Evolutionary conservation across 2,113 vertebrate genomes (phyloP).

Genomic region (Centrocercus urophasianus): DNA sequence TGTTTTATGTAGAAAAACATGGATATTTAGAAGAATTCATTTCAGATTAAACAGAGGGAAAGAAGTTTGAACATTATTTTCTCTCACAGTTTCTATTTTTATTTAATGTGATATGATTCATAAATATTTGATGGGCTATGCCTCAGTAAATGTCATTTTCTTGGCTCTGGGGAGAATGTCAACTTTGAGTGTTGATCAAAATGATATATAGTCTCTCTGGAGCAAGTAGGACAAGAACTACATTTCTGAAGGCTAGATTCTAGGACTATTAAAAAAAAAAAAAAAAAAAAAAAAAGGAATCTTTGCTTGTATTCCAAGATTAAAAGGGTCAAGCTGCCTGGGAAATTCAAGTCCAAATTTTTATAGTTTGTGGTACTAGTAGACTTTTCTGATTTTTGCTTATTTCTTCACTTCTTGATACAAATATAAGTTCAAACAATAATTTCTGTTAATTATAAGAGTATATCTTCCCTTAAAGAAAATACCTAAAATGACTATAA

Average conservation of each 20-base stretch:
- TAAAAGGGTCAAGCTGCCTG: not conserved
- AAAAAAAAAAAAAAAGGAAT: not conserved
- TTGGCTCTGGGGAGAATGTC: not conserved
- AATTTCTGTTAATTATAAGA: not conserved
- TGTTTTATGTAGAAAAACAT: not conserved
- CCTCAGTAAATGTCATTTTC: conserved; percentile 29
- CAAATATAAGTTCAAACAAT: not conserved
- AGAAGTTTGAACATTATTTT: conserved; percentile 6
- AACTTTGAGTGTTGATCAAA: not conserved
- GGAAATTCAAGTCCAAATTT: not conserved
- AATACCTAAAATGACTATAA: not conserved
- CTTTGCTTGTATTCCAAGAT: not conserved
- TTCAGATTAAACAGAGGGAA: not conserved
- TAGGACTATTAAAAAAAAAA: not conserved
- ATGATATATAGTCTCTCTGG: not conserved
- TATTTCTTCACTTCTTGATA: not conserved
- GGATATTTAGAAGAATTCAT: not conserved
- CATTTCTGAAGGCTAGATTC: not conserved
- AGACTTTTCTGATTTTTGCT: not conserved
- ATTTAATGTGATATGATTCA: conserved; percentile 6
- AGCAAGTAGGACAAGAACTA: not conserved
- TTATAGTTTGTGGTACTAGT: not conserved
- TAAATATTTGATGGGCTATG: not conserved
- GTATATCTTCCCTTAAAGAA: not conserved
- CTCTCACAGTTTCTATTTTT: conserved; percentile 23